phyloP scores from a whole-genome alignment of 2,888 invertebrate genomes.

The Lagria hirta region DNA sequence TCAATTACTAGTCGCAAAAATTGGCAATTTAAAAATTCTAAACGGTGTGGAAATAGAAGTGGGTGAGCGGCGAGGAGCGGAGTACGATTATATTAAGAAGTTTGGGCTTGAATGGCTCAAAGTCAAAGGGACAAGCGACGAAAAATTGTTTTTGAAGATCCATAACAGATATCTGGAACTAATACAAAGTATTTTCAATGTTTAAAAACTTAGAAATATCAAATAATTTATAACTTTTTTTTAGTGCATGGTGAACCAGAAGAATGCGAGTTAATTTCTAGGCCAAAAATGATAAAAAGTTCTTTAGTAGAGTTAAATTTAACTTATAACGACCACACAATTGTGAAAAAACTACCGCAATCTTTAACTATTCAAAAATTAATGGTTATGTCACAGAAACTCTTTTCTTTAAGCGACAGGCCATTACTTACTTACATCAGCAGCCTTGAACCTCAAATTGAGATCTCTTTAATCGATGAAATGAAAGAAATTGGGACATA shows the following conservation, averaged over 20 bases:
- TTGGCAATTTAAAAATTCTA: conserved; percentile 69
- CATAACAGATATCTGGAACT: conserved; percentile 78
- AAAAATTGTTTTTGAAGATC: conserved; percentile 61
- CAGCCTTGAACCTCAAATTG: conserved; percentile 62
- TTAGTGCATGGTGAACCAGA: conserved; percentile 83
- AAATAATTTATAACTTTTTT: conserved; percentile 36
- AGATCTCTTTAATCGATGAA: conserved; percentile 77
- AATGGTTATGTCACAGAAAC: conserved; percentile 74
- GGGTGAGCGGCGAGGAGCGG: conserved; percentile 80
- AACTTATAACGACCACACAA: conserved; percentile 55
- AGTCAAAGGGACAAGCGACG: conserved; percentile 54
- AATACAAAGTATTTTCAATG: conserved; percentile 63
- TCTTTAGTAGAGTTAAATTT: conserved; percentile 68
- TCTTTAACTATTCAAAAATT: conserved; percentile 83
- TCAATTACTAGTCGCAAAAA: conserved; percentile 80
- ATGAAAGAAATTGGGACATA: conserved; percentile 81
- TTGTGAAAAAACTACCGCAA: conserved; percentile 71
- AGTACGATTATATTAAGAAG: conserved; percentile 87
- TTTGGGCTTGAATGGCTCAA: conserved; percentile 74
- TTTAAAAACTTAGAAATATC: conserved; percentile 17
- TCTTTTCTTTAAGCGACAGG: conserved; percentile 61
- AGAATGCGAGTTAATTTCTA: conserved; percentile 65
- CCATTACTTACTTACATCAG: conserved; percentile 59
- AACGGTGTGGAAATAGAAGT: conserved; percentile 70
- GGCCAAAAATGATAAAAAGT: conserved; percentile 65